Evolutionary conservation across 2,797 vertebrate genomes (phyloP), one percentile per base, ranked within the genome.

Genomic region (Hydrocynus forskahlii): DNA sequence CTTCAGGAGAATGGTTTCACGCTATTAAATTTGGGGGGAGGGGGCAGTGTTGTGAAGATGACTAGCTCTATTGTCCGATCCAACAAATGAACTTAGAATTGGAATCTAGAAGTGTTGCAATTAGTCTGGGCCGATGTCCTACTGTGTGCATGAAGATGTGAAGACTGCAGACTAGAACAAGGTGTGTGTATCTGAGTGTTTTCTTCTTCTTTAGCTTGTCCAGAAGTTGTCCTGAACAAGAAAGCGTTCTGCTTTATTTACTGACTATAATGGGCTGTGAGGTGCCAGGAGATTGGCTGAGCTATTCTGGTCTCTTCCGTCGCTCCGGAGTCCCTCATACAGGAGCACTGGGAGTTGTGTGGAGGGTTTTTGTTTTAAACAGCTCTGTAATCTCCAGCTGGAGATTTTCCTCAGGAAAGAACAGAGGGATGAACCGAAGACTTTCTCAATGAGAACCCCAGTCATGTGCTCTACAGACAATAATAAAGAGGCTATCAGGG

Each of bases 231-330:
- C 73, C 29, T 77, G 57, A 87, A 86, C 87, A 89, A 88, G 84
- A 88, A 88, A 87, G 87, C 81, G 84, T 88, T 78, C 76, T 81
- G 91, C 89, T 88, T 91, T 92, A 89, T 93, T 93, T 92, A 87
- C 88, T 84, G 85, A 88, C 86, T 89, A 88, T 92, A 91, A 92
- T 92, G 79, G 89, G 80, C 77, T 86, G 79, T 87, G 88, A 87
- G 70, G 81, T 90, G 89, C 89, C 88, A 92, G 89, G 89, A 89
- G 85, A 91, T 85, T 85, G 89, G 81, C 85, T 89, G 87, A 89
- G 89, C 90, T 88, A 87, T 88, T 87, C 82, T 80, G 76, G 81
- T 82, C 83, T 71, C 43, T 85, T 40, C 25, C 78, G 50, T 23
- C 29, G 75, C 80, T 67, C 66, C 75, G 21, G 83, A 82, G 40